A percentile compares a stretch with the other conserved stretches of the same genome.
Evolutionary conservation across 2,797 vertebrate genomes (phyloP).

Genomic region (Sandelia bainsii): DNA sequence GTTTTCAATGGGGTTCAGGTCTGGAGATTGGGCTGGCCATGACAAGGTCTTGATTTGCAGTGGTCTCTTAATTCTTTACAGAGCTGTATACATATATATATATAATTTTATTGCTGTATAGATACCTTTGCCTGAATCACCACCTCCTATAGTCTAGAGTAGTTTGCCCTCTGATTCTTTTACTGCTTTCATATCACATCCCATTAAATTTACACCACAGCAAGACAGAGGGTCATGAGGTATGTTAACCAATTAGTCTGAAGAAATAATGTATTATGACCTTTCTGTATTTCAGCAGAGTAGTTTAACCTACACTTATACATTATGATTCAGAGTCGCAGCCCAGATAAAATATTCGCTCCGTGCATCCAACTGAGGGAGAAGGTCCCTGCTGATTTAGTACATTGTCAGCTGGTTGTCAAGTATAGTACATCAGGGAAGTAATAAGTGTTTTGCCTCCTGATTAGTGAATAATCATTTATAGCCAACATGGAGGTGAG

Average conservation of each 20-base stretch:
- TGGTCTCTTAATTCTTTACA: too few species aligned
- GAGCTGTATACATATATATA: too few species aligned
- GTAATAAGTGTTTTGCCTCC: constrained; percentile 51
- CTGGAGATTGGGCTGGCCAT: too few species aligned
- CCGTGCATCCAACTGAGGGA: neutral
- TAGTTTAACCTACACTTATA: constrained; percentile 35
- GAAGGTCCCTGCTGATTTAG: constrained; percentile 42
- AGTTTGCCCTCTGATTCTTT: neutral
- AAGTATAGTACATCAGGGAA: constrained; percentile 51
- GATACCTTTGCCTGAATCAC: too few species aligned
- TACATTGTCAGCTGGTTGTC: constrained; percentile 45
- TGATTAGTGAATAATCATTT: constrained; percentile 50
- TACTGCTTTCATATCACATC: constrained; percentile 27
- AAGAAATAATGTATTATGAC: constrained; percentile 43
- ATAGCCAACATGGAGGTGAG: constrained; percentile 1
- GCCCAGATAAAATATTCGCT: constrained; percentile 67
- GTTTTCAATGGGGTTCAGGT: too few species aligned
- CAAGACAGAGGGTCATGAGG: constrained; percentile 21
- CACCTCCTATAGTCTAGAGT: too few species aligned
- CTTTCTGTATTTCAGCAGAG: constrained; percentile 42
- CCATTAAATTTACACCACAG: constrained; percentile 39
- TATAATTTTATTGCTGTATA: too few species aligned
- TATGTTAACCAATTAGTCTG: constrained; percentile 25
- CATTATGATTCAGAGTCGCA: constrained; percentile 37
- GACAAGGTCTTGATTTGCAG: too few species aligned